Base-by-base conservation (phyloP, 2,113 vertebrate species). In the Dunckerocampus dactyliophorus region DNA sequence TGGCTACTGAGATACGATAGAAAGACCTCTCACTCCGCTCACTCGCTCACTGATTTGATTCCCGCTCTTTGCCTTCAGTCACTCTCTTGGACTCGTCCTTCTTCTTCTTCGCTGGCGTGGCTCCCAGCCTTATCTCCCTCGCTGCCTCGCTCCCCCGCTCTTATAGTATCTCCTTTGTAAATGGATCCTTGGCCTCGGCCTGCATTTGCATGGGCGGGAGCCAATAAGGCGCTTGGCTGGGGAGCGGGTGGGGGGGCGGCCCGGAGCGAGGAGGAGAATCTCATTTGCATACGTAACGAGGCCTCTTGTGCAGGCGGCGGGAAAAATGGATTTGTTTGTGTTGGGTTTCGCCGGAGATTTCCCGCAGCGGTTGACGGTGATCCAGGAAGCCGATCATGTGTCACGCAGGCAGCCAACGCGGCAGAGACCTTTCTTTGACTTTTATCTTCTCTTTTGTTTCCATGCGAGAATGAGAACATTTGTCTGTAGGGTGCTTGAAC, bases 201-300 rank as follows among this genome's bases (percentile, higher is more conserved):
- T 79, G 82, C 79, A 81, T 86, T 84, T 72, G 69, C 72, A 79
- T 86, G 85, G 77, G 80, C 10, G 31, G 34, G 64, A 82, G 87
- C 83, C 80, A 85, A 63, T 43, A 53, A 84, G 77, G 79, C 71
- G 55, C 71, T 82, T 79, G 77, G 82, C 71, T 78, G 21, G 47
- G 69, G 76, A 76, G 73, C 16, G 12, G 59, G 24, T 28, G 24
- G 37, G 53, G 67, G 47, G 61, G 62, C 56, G 81, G 10, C 12
- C 4, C 37, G 24, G 24, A 28, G 24, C 24, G 24, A 77, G 76
- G 73, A 73, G 78, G 67, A 74, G 80, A 78, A 84, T 82, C 77
- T 88, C 62, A 89, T 90, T 89, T 87, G 46, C 87, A 89, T 90
- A 64, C 76, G 65, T 82, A 88, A 90, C 70, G 43, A 88, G 77